Conservation (phyloP, 2,888 invertebrate species). For the Agrotis segetum region DNA sequence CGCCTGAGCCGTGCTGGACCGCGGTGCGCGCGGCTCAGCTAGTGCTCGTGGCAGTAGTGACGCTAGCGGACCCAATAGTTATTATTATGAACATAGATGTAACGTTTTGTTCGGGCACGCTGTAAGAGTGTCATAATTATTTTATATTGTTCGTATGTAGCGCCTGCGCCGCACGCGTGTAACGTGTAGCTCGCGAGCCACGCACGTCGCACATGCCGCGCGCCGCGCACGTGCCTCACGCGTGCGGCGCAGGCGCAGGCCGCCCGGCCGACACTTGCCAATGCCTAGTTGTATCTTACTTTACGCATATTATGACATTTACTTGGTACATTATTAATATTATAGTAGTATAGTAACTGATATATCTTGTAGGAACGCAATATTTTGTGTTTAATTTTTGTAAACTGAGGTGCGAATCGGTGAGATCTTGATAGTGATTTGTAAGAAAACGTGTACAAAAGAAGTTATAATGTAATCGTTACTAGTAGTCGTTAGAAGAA, state of each 20-base stretch:
- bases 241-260: slow-evolving; percentile 73
- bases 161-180: slow-evolving; percentile 60
- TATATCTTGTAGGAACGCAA: slow-evolving; percentile 63
- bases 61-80: not conserved
- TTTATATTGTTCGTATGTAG: slow-evolving; percentile 66
- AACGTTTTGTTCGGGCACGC: slow-evolving; percentile 72
- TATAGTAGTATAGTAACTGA: slow-evolving; percentile 59
- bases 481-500: slow-evolving; percentile 41
- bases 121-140: slow-evolving; percentile 81
- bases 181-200: slow-evolving; percentile 58
- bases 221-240: slow-evolving; percentile 56
- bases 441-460: slow-evolving; percentile 56
- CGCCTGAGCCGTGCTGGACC: slow-evolving; percentile 15
- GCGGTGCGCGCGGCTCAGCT: too few species aligned
- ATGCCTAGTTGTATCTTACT: slow-evolving; percentile 83
- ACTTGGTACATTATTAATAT: slow-evolving; percentile 50
- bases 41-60: not conserved
- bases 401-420: slow-evolving; percentile 54
- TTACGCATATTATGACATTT: slow-evolving; percentile 76
- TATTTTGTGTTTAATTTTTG: slow-evolving; percentile 56
- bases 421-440: slow-evolving; percentile 47
- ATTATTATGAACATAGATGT: slow-evolving; percentile 38
- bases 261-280: slow-evolving; percentile 83
- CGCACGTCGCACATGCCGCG: slow-evolving; percentile 41
- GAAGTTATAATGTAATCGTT: slow-evolving; percentile 47